Percentiles rank a stretch among this genome's conserved stretches.
Conservation (phyloP, 2,797 vertebrate genomes). For the Diglossa cyanea region DNA sequence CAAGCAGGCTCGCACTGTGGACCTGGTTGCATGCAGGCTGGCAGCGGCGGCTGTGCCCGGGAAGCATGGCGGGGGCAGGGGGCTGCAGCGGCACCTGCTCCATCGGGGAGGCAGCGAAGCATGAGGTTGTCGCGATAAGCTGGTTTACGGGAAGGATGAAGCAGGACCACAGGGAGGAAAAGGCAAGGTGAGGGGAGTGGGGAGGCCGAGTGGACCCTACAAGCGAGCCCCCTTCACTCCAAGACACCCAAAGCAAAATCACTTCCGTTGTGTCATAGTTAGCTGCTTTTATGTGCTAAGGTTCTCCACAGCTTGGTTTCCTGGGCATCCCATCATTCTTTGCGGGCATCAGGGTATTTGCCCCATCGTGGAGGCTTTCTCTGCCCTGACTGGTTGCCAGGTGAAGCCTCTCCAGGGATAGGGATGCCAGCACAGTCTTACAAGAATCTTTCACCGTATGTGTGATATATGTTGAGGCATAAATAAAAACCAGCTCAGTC, state of each 20-base stretch:
- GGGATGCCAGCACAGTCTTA: neutral
- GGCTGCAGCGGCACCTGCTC: neutral
- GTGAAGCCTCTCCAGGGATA: no score
- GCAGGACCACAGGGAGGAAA: no score
- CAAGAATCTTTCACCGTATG: neutral
- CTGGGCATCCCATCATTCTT: neutral
- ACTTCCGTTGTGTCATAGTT: neutral
- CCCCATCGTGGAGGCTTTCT: neutral
- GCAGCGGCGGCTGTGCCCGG: fast-evolving
- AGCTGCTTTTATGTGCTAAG: no score
- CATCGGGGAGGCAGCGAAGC: neutral
- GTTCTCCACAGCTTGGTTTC: neutral
- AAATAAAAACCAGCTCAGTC: neutral
- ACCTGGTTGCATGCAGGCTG: neutral
- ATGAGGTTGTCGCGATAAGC: fast-evolving
- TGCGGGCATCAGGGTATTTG: neutral
- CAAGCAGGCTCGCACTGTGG: neutral
- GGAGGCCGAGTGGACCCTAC: neutral
- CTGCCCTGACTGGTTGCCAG: neutral
- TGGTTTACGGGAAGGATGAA: neutral
- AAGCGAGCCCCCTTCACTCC: neutral
- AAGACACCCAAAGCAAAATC: neutral
- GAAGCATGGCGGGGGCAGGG: neutral
- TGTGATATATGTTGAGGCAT: neutral
- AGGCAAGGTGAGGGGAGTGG: neutral